phyloP scores from a whole-genome alignment of 2,113 vertebrate species.

The Clinocottus analis region DNA sequence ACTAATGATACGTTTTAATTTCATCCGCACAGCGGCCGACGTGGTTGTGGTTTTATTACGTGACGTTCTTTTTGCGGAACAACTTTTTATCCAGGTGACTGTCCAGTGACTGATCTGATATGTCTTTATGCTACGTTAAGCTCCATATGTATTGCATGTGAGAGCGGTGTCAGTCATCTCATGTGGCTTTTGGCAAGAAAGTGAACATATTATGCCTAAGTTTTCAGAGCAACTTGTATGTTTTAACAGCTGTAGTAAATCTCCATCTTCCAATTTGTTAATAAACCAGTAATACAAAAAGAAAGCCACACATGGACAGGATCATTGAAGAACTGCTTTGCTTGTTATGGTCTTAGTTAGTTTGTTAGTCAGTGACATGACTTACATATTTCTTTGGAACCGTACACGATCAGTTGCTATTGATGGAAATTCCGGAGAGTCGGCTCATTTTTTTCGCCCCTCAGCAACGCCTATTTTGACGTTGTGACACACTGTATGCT shows the following conservation, averaged over 20 bases:
- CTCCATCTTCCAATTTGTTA: not conserved
- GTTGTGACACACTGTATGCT: not conserved
- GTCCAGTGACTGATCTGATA: not conserved
- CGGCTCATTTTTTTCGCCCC: not conserved
- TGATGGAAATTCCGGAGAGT: not conserved
- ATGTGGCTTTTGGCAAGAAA: no score
- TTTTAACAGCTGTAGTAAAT: not conserved
- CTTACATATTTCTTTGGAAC: constrained; percentile 4
- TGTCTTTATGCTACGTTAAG: not conserved
- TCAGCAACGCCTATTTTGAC: constrained; percentile 28
- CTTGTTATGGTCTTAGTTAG: not conserved
- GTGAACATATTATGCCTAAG: no score
- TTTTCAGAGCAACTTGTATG: no score
- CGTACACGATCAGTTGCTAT: not conserved
- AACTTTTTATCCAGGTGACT: not conserved
- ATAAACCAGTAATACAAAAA: no score
- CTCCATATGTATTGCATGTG: not conserved
- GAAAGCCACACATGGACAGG: not conserved
- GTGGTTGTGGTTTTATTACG: not conserved
- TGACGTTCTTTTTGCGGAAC: not conserved
- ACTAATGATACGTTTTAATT: not conserved
- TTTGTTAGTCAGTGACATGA: not conserved
- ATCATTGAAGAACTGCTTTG: not conserved
- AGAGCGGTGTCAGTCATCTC: not conserved
- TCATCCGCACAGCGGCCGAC: not conserved